phyloP scores from a whole-genome alignment of 2,888 invertebrate species.

The Unio delphinus region DNA sequence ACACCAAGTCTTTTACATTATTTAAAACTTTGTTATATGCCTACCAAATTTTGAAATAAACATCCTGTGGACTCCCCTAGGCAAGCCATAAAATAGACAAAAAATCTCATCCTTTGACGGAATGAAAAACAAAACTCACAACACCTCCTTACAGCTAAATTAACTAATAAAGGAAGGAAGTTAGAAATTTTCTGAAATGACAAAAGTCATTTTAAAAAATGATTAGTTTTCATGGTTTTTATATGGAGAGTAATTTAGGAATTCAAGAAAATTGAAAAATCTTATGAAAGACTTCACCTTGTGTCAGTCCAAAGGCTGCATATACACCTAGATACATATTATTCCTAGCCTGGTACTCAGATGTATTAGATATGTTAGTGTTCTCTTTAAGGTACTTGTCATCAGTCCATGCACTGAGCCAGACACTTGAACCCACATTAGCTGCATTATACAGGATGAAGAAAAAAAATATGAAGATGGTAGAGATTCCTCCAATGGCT shows the following conservation, averaged over 20 bases:
- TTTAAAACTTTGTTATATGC: too few species aligned
- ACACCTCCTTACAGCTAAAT: too few species aligned
- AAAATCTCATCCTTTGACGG: too few species aligned
- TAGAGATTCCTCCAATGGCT: constrained; percentile 83
- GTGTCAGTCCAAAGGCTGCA: constrained; percentile 64
- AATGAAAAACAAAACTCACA: too few species aligned
- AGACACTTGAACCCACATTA: constrained; percentile 62
- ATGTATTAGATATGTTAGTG: constrained; percentile 36
- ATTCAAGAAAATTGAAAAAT: too few species aligned
- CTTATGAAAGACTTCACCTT: constrained; percentile 50
- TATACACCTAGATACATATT: constrained; percentile 72
- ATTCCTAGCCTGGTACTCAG: constrained; percentile 43
- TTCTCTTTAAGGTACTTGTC: constrained; percentile 52
- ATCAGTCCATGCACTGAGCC: constrained; percentile 69
- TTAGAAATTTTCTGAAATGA: too few species aligned
- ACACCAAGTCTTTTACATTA: too few species aligned
- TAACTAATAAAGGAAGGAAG: too few species aligned
- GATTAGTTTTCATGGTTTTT: neutral
- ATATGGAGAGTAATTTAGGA: neutral
- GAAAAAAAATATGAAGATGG: constrained; percentile 81
- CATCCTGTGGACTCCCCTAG: too few species aligned
- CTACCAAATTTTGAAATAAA: too few species aligned
- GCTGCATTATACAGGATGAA: constrained; percentile 61
- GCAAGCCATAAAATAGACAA: too few species aligned
- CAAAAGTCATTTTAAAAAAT: too few species aligned